Base-by-base conservation (phyloP, 2,113 vertebrate genomes). In the Crotophaga sulcirostris region DNA sequence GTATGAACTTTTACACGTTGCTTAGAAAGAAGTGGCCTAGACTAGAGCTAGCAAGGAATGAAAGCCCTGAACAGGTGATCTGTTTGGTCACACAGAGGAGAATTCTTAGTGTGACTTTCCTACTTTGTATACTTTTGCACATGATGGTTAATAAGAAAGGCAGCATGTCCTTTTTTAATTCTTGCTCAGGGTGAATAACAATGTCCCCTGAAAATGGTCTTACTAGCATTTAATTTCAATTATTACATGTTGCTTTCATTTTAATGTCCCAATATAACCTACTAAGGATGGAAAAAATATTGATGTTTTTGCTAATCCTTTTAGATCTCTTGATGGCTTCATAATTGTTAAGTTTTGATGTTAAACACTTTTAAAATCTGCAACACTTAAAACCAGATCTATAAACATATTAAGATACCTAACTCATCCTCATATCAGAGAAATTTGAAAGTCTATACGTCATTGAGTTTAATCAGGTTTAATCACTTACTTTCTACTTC, bases 191-290 rank as follows among this genome's bases (percentile, higher is more conserved):
- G 31, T 84, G 36, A 91, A 55, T 52, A 70, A 29, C 38, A 69
- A 44, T 24, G n/a, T 38, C 15, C 25, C 23, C 25, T 55, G 15
- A 56, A 94, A 90, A 55, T 74, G 28, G 16, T 69, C 31, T 64
- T 33, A 4, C 33, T 89, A 51, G 54, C 55, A 90, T 93, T 89
- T 85, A 31, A 31, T 91, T 93, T 69, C 55, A 52, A 74, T 86
- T 85, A 38, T 25, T 21, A 12, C 25, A 66, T 84, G 89, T 89
- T 77, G 2, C 52, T 93, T 17, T 82, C 70, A 34, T 73, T 77
- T 81, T 47, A 38, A 79, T 77, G 51, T 11, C 33, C 16, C 4
- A 5, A 19, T 87, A 74, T 83, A 33, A 76, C 38, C 28, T 47
- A 77, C 40, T 64, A n/a, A 55, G 44, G 52, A 75, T 2, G 2